Evolutionary conservation across 1,140 invertebrate genomes (phyloP).

Genomic region (Eufriesea mexicana): DNA sequence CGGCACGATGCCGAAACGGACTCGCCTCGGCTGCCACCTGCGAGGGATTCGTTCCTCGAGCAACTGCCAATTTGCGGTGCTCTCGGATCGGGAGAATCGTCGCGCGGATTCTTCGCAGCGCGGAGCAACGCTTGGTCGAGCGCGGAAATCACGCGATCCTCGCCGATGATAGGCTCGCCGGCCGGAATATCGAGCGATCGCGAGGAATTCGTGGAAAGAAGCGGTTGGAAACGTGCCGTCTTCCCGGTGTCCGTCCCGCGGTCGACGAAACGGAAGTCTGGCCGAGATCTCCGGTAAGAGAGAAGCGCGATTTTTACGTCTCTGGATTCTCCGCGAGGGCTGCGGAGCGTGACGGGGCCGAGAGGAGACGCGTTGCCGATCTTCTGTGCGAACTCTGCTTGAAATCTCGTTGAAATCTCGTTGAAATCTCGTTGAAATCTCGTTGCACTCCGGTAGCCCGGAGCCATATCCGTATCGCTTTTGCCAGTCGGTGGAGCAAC

Average conservation of each 20-base stretch:
- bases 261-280: not conserved
- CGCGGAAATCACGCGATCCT: not conserved
- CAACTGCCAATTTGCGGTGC: constrained; percentile 7
- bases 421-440: too few species aligned
- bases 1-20: not conserved
- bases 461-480: not conserved
- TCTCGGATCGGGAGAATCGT: not conserved
- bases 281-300: not conserved
- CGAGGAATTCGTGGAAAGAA: not conserved
- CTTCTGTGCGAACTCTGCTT: too few species aligned
- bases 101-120: not conserved
- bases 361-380: not conserved
- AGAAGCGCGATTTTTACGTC: not conserved
- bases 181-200: not conserved
- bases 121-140: not conserved
- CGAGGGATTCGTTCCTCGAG: not conserved
- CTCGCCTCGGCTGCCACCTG: not conserved
- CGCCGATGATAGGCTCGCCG: not conserved
- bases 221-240: not conserved
- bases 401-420: too few species aligned
- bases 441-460: too few species aligned
- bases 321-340: not conserved
- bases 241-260: not conserved
- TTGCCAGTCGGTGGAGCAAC: not conserved
- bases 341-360: not conserved